phyloP scores from a whole-genome alignment of 37 sponge, comb jelly and placozoan genomes.

The Hormiphora californensis region DNA sequence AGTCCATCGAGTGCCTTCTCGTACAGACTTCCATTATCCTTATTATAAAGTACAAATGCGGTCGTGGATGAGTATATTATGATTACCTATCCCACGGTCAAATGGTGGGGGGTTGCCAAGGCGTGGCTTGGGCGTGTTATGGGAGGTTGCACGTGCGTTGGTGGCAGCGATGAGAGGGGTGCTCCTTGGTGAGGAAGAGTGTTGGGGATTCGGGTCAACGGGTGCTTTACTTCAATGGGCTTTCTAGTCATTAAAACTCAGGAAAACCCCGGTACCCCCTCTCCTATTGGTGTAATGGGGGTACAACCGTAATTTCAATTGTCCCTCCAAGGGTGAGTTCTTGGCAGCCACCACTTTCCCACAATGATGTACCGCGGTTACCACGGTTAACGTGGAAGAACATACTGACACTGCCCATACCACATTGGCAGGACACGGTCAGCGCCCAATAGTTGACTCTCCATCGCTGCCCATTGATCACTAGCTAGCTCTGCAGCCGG shows the following conservation, averaged over 20 bases:
- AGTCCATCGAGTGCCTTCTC: no score
- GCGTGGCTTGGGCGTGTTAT: no score
- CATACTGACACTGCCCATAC: conserved; percentile 20
- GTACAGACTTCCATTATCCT: no score
- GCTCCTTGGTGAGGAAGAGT: no score
- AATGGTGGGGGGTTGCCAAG: no score
- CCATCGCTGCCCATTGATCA: not conserved
- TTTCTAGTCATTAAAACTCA: conserved; percentile 6
- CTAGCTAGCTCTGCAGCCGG: not conserved
- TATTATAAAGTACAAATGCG: no score
- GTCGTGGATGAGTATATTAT: no score
- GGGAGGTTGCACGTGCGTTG: no score
- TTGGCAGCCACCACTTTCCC: not conserved
- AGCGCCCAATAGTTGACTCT: not conserved
- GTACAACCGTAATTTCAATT: not conserved
- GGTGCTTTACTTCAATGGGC: no score
- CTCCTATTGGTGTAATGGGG: not conserved
- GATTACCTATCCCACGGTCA: no score
- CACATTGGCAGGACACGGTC: not conserved
- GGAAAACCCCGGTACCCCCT: not conserved
- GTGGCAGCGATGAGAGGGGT: no score
- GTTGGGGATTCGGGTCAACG: no score
- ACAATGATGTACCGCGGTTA: not conserved
- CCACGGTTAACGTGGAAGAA: conserved; percentile 8
- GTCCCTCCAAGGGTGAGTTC: not conserved